Conservation (phyloP, 2,888 invertebrate species). For the Pyrocoelia pectoralis region DNA sequence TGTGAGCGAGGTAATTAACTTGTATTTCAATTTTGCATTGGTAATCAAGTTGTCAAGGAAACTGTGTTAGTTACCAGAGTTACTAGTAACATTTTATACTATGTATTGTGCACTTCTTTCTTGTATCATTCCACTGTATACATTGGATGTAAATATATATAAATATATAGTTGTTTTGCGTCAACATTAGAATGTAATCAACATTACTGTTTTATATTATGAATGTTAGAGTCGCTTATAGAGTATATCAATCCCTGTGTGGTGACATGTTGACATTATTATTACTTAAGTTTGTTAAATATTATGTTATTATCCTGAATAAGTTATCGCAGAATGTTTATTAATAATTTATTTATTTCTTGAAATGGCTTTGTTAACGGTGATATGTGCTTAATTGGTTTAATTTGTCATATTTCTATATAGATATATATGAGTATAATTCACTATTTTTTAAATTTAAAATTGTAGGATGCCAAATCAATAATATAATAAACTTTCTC, state of each 20-base stretch:
- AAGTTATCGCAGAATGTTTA: too few relatives aligned
- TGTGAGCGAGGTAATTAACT: conserved; percentile 10
- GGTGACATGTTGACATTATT: background rate
- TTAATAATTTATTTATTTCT: too few relatives aligned
- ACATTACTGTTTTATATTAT: conserved; percentile 2
- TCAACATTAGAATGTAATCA: conserved; percentile 1
- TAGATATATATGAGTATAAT: too few relatives aligned
- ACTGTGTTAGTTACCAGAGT: background rate
- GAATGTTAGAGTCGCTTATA: background rate
- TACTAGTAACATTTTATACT: conserved; percentile 6
- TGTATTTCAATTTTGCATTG: conserved; percentile 15
- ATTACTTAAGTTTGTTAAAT: background rate
- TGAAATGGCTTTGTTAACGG: too few relatives aligned
- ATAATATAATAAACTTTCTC: background rate
- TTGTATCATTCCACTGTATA: conserved; percentile 30
- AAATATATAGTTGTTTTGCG: conserved; percentile 12
- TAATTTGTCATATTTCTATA: too few relatives aligned
- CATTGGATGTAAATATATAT: conserved; percentile 30
- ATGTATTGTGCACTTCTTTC: conserved; percentile 20
- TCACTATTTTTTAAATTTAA: background rate
- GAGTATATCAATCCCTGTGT: background rate
- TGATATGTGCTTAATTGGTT: too few relatives aligned
- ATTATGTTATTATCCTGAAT: background rate
- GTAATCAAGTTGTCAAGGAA: conserved; percentile 13
- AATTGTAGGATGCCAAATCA: background rate